Base-by-base conservation (phyloP, 2,888 invertebrate genomes). In the Plemyria rubiginata region DNA sequence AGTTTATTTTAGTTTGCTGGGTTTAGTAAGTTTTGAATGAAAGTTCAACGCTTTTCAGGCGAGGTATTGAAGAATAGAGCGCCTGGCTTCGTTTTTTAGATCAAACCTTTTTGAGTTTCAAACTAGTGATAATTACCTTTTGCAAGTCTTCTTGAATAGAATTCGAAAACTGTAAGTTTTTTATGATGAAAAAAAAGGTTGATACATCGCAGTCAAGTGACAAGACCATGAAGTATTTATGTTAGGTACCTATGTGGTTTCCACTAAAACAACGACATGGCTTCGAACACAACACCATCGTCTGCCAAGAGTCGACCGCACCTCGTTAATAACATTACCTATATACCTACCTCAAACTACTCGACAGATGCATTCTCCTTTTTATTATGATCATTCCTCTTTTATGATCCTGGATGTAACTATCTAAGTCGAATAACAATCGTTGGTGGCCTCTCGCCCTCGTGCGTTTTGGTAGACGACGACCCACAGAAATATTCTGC, bases 391-490 rank as follows among this genome's bases (percentile, higher is more conserved):
- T 61, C 68, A 60, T 61, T 65, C 70, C 68, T 74, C 75, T 67
- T 60, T 72, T 74, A 76, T 71, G 72, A 73, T 67, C 61, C 65
- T 68, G 62, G 65, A 66, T 60, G 65, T 68, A 54, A 70, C 70
- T 71, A 71, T 60, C 70, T 68, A 70, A 70, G 66, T 66, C 60
- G 85, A 84, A 85, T 84, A 88, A 90, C 88, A 89, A 89, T 88
- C 81, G 87, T 78, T 75, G 80, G 79, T 77, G 74, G 82, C 78
- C 84, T 84, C 83, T 86, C 82, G 81, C 83, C 81, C 85, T 65
- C 78, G 78, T 79, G 73, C 78, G 80, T 86, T 88, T 87, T 82
- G 80, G 84, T 86, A 78, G 79, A 78, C 78, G 85, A 75, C 81
- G 84, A 81, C 77, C 81, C 79, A 79, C 80, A 80, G 79, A 74